Conservation (phyloP, 2,888 invertebrate species). For the Ferrisia virgata region DNA sequence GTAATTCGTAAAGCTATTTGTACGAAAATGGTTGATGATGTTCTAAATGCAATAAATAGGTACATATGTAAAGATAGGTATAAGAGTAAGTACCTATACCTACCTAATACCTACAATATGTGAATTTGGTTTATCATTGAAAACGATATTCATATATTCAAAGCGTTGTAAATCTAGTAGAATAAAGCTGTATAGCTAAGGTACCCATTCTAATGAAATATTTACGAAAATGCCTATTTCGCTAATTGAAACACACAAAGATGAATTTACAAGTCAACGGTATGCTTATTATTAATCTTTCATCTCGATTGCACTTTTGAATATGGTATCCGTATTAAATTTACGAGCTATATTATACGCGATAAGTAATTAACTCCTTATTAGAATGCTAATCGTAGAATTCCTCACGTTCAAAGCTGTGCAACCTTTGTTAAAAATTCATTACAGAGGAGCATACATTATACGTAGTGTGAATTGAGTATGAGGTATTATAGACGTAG, state of each 20-base stretch:
- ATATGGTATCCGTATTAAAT: not conserved
- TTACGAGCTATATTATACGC: not conserved
- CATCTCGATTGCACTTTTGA: not conserved
- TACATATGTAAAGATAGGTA: not conserved
- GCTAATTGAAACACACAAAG: not conserved
- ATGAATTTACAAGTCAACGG: not conserved
- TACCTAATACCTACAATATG: not conserved
- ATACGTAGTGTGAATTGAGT: not conserved
- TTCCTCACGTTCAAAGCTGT: not conserved
- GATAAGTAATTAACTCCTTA: not conserved
- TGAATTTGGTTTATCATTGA: too few species aligned
- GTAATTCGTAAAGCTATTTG: conserved; percentile 20
- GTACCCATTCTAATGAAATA: not conserved
- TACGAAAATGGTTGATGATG: conserved; percentile 33
- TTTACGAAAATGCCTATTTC: not conserved
- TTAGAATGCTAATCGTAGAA: not conserved
- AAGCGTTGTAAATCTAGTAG: too few species aligned
- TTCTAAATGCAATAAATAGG: not conserved
- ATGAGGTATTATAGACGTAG: too few species aligned
- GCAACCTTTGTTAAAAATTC: not conserved
- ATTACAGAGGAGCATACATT: not conserved
- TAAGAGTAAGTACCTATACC: not conserved
- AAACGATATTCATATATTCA: too few species aligned
- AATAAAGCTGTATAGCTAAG: too few species aligned
- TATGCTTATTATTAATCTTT: not conserved